A percentile compares a stretch with the other conserved stretches of the same genome.
phyloP scores from a whole-genome alignment of 2,113 vertebrate species.

The Ibidorhyncha struthersii region DNA sequence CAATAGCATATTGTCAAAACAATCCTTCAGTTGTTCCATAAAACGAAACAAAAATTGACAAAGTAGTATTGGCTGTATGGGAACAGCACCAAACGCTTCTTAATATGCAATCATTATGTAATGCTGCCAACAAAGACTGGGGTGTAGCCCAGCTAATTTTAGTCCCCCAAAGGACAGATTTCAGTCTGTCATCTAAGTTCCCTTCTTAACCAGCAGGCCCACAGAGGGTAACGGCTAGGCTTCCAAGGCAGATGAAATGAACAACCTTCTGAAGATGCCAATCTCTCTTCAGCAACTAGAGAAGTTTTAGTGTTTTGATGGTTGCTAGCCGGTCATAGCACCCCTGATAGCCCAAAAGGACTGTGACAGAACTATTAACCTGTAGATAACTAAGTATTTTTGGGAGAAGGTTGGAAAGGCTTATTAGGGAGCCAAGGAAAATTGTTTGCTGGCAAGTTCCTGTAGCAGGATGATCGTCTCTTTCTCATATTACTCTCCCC shows the following conservation, averaged over 20 bases:
- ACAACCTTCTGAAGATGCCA: neutral
- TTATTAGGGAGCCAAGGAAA: neutral
- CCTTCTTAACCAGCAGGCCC: neutral
- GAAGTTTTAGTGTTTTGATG: neutral
- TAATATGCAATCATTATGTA: neutral
- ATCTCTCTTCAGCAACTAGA: neutral
- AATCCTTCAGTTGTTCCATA: conserved; percentile 11
- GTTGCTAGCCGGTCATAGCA: neutral
- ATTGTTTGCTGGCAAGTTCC: neutral
- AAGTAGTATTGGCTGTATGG: neutral
- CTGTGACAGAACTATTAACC: neutral
- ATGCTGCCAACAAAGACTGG: neutral
- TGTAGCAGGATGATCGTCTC: neutral
- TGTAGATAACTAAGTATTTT: neutral
- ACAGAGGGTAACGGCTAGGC: neutral
- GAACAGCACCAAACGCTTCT: conserved; percentile 20
- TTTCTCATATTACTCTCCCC: neutral
- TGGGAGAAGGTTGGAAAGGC: neutral
- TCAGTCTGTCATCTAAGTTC: neutral
- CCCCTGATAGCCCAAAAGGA: neutral
- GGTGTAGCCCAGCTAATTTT: neutral
- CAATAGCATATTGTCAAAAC: conserved; percentile 48
- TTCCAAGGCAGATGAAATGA: neutral
- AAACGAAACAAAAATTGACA: conserved; percentile 3
- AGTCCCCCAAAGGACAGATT: neutral